A percentile compares a stretch with the other conserved stretches of the same genome.
Conservation (phyloP, 2,113 vertebrate species). For the Motacilla alba region DNA sequence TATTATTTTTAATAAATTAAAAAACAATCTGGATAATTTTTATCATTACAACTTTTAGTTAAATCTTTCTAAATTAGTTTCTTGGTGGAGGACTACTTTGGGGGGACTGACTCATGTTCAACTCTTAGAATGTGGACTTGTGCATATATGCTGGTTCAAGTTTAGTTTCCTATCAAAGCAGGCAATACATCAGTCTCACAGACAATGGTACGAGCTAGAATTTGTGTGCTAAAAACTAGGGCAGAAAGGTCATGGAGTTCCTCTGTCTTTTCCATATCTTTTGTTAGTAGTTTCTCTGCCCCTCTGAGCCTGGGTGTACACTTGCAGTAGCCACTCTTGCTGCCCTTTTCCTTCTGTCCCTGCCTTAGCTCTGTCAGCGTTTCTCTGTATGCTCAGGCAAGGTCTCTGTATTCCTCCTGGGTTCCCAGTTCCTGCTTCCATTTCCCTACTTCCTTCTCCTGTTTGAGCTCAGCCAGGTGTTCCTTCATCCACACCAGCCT, state of each 20-base stretch:
- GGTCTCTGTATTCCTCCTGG: background rate
- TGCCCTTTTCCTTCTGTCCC: background rate
- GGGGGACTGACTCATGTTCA: background rate
- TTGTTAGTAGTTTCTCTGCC: background rate
- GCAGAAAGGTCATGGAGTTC: background rate
- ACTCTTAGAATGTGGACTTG: background rate
- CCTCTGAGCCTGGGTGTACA: background rate
- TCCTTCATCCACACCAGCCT: background rate
- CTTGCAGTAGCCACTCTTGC: background rate
- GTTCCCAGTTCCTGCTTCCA: background rate
- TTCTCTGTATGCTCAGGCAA: background rate
- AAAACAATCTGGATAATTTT: background rate
- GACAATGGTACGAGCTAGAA: background rate
- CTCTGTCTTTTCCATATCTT: background rate
- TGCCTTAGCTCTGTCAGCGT: background rate
- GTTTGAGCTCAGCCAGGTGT: background rate
- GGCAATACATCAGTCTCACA: background rate
- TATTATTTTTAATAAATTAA: background rate
- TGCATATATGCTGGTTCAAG: background rate
- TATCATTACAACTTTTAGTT: background rate
- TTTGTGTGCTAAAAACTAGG: background rate
- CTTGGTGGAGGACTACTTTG: background rate
- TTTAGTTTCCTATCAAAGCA: background rate
- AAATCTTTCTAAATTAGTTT: background rate
- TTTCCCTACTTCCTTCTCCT: background rate